Percentiles rank a stretch among this genome's conserved stretches.
Conservation (phyloP, 2,113 vertebrate genomes). For the Silurus asotus region DNA sequence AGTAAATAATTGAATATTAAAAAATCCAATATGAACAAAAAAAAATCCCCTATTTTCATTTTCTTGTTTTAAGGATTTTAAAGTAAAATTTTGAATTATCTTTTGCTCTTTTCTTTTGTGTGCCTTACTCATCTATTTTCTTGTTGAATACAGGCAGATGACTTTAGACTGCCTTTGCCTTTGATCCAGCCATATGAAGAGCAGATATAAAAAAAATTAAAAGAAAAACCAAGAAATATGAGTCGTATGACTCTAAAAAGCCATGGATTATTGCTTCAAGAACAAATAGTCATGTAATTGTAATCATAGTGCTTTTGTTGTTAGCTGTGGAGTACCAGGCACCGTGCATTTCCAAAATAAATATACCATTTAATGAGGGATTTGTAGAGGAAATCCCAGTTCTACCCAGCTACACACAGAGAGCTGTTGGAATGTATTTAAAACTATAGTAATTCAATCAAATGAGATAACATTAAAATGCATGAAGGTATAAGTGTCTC, state of each 20-base stretch:
- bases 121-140: not conserved
- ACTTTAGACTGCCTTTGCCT: constrained; percentile 11
- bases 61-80: too few relatives aligned
- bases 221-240: not conserved
- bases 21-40: too few relatives aligned
- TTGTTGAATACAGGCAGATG: not conserved
- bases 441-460: not conserved
- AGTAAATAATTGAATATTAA: too few relatives aligned
- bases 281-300: not conserved
- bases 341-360: not conserved
- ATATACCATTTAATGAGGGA: not conserved
- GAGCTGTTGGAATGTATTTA: not conserved
- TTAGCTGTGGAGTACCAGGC: not conserved
- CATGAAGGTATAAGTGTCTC: not conserved
- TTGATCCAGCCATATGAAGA: constrained; percentile 29
- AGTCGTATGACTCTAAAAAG: not conserved
- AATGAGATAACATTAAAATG: constrained; percentile 22
- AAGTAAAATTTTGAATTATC: not conserved
- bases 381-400: constrained; percentile 3
- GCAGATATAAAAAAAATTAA: not conserved
- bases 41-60: too few relatives aligned
- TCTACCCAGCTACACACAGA: not conserved
- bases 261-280: not conserved
- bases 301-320: not conserved
- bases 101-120: not conserved